Conservation (phyloP, 2,888 invertebrate genomes). For the Flexamia atlantica region DNA sequence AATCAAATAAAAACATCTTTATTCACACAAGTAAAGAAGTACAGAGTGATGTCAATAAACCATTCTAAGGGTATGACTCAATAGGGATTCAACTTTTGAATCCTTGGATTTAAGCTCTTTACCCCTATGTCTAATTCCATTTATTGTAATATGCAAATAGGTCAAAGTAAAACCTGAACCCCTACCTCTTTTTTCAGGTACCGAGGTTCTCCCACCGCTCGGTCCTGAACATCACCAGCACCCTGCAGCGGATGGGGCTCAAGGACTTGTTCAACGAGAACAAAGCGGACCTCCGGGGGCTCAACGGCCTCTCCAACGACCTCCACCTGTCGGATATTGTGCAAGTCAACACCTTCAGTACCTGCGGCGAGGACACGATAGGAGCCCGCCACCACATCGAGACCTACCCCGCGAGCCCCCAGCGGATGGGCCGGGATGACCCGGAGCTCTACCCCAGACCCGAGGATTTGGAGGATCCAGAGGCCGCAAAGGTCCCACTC, state of each 20-base stretch:
- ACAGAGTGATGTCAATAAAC: too few relatives aligned
- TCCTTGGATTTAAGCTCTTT: too few relatives aligned
- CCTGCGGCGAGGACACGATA: constrained; percentile 85
- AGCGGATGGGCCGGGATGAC: constrained; percentile 72
- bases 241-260: constrained; percentile 88
- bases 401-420: constrained; percentile 86
- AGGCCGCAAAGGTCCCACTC: constrained; percentile 79
- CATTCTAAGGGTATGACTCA: too few relatives aligned
- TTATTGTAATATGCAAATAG: too few relatives aligned
- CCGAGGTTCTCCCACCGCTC: constrained; percentile 88
- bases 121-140: too few relatives aligned
- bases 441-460: constrained; percentile 61
- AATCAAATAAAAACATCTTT: too few relatives aligned
- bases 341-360: constrained; percentile 89
- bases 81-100: too few relatives aligned
- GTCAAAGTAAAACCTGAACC: background rate
- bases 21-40: too few relatives aligned
- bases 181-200: constrained; percentile 73
- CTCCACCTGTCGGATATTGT: constrained; percentile 90
- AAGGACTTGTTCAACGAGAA: constrained; percentile 87
- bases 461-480: constrained; percentile 72
- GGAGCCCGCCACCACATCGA: constrained; percentile 89
- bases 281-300: constrained; percentile 88
- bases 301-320: constrained; percentile 89
- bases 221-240: constrained; percentile 87